Percentiles rank a stretch among this genome's conserved stretches.
phyloP scores from a whole-genome alignment of 1,140 invertebrate species.

The Drosophila prosaltans region DNA sequence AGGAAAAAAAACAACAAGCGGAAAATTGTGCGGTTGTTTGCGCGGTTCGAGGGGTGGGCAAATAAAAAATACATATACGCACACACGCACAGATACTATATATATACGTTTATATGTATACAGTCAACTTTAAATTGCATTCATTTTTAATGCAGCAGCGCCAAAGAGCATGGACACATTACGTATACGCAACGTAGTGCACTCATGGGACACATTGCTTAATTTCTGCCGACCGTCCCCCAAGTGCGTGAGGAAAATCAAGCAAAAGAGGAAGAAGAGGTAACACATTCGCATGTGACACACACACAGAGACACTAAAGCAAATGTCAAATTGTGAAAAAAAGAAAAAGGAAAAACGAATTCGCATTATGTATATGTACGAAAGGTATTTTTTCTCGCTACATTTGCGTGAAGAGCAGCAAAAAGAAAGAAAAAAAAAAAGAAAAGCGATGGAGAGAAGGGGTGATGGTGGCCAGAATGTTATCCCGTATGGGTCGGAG shows the following conservation, averaged over 20 bases:
- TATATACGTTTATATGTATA: not conserved
- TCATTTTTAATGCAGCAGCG: slow-evolving; percentile 75
- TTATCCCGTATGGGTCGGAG: slow-evolving; percentile 22
- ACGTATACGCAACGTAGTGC: slow-evolving; percentile 75
- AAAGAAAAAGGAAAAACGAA: slow-evolving; percentile 28
- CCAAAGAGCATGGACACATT: slow-evolving; percentile 68
- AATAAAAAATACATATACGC: slow-evolving; percentile 13
- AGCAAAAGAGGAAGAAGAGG: slow-evolving; percentile 21
- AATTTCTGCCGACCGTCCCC: slow-evolving; percentile 52
- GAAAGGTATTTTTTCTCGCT: slow-evolving; percentile 29
- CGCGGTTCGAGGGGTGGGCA: slow-evolving; percentile 26
- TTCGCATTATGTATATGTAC: slow-evolving; percentile 45
- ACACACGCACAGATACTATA: slow-evolving; percentile 21
- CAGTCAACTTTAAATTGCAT: slow-evolving; percentile 76
- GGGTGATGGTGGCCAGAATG: slow-evolving; percentile 4
- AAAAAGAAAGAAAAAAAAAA: not conserved
- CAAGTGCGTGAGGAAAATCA: slow-evolving; percentile 41
- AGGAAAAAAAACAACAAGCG: slow-evolving; percentile 69
- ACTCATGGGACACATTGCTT: slow-evolving; percentile 78
- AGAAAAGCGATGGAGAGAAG: not conserved
- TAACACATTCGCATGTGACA: slow-evolving; percentile 57
- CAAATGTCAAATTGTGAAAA: slow-evolving; percentile 73
- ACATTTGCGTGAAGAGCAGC: slow-evolving; percentile 42
- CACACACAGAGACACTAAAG: slow-evolving; percentile 52
- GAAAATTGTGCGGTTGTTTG: slow-evolving; percentile 74